These are phyloP conservation scores for Syrmaticus mikado DNA, from an alignment of 2,113 vertebrate species.

Conservation along the genomic window DNA sequence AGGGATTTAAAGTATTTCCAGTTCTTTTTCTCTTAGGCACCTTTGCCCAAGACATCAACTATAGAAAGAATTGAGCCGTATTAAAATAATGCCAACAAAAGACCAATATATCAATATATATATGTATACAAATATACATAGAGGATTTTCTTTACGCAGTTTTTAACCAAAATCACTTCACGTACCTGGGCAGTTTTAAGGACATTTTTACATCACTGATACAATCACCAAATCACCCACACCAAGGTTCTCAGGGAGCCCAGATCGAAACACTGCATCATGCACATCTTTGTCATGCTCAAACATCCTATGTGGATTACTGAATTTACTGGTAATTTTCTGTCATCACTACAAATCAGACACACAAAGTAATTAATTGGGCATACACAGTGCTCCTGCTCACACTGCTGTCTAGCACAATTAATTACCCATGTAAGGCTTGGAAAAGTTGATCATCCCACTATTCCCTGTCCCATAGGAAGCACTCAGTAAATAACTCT, in stretches of 20 bases:
- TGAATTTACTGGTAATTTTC: not conserved
- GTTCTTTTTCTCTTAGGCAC: not conserved
- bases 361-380: not conserved
- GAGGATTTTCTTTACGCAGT: not conserved
- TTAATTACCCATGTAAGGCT: not conserved
- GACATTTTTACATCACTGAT: not conserved
- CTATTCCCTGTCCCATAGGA: not conserved
- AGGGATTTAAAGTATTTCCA: not conserved
- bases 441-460: not conserved
- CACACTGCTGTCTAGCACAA: not conserved
- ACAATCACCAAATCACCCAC: not conserved
- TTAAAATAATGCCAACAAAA: not conserved
- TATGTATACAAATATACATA: not conserved
- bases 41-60: not conserved
- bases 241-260: not conserved
- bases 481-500: slow-evolving; percentile 1
- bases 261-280: not conserved
- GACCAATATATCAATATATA: not conserved
- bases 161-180: not conserved
- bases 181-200: not conserved
- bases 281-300: not conserved
- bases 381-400: not conserved
- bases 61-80: not conserved
- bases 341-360: not conserved
- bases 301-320: not conserved